These are phyloP conservation scores for Drosophila lutescens DNA, from an alignment of 2,888 invertebrate species.

Conservation along the genomic window DNA sequence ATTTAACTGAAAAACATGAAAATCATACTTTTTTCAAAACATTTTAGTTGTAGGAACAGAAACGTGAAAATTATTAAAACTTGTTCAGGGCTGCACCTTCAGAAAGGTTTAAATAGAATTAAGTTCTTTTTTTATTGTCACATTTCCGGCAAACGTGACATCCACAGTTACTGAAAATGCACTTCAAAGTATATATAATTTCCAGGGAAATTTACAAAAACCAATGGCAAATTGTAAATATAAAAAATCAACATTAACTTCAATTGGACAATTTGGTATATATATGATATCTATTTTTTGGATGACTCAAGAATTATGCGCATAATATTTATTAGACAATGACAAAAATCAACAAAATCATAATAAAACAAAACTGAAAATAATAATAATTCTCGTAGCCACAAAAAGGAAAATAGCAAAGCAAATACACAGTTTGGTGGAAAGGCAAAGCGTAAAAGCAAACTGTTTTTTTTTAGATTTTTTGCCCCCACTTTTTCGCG, in stretches of 20 bases:
- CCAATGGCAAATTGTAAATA: neutral
- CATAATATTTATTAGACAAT: conserved; percentile 20
- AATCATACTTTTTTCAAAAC: neutral
- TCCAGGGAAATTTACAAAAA: no score
- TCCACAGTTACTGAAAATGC: no score
- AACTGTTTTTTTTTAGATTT: neutral
- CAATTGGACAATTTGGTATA: neutral
- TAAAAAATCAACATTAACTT: neutral
- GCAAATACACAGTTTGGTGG: conserved; percentile 1
- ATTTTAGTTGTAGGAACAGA: neutral
- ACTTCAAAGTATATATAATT: no score
- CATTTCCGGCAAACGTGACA: no score
- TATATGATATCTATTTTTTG: conserved; percentile 8
- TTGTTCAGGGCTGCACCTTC: neutral
- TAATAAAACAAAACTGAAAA: conserved; percentile 27
- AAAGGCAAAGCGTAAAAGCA: conserved; percentile 12
- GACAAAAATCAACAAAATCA: conserved; percentile 1
- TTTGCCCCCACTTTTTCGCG: conserved; percentile 7
- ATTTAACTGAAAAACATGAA: neutral
- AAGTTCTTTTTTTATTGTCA: neutral
- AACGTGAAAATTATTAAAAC: neutral
- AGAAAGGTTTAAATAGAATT: neutral
- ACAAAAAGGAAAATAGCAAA: conserved; percentile 4
- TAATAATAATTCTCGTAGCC: conserved; percentile 17
- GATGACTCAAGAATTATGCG: conserved; percentile 12